Evolutionary conservation across 2,113 vertebrate genomes (phyloP).

Genomic region (Psophia crepitans): DNA sequence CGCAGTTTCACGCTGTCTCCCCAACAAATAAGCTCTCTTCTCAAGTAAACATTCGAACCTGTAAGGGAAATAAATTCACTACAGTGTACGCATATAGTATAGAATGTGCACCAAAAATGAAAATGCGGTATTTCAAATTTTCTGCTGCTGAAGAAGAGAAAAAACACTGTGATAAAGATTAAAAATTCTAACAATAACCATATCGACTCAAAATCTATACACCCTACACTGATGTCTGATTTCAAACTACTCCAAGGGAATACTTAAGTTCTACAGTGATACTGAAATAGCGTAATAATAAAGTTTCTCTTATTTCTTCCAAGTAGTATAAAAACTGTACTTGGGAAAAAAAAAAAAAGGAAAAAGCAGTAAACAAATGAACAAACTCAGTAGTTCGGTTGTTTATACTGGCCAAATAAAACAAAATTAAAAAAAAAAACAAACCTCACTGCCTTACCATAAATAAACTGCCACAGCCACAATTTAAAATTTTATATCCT

Average conservation of each 20-base stretch:
- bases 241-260: background rate
- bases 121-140: background rate
- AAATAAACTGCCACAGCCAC: background rate
- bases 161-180: background rate
- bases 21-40: slow-evolving; percentile 95
- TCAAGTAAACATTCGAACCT: slow-evolving; percentile 92
- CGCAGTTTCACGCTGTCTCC: slow-evolving; percentile 94
- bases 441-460: no score
- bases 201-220: background rate
- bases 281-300: background rate
- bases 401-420: background rate
- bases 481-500: background rate
- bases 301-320: background rate
- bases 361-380: background rate
- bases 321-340: background rate
- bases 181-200: background rate
- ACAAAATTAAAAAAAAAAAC: no score
- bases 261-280: background rate
- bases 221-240: background rate
- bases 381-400: background rate
- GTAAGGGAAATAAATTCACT: background rate
- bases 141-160: background rate
- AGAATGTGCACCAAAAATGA: background rate
- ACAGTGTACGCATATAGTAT: background rate
- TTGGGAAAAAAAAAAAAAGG: background rate